Evolutionary conservation across 2,113 vertebrate species (phyloP).

Genomic region (Diadophis punctatus): DNA sequence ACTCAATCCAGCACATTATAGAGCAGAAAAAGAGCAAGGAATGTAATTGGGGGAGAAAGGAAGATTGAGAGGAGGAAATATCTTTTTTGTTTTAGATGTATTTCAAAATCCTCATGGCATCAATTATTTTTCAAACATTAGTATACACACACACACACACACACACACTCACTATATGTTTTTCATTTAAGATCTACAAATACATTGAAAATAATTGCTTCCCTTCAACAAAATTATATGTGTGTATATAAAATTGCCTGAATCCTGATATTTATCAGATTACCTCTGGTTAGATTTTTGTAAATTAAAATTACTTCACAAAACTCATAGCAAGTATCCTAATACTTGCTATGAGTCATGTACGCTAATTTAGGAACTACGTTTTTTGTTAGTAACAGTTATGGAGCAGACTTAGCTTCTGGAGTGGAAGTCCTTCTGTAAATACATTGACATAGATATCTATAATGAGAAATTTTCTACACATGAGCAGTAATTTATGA

Average conservation of each 20-base stretch:
- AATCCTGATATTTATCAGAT: neutral
- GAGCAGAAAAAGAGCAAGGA: neutral
- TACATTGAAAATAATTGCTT: neutral
- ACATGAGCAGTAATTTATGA: neutral
- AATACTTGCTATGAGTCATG: neutral
- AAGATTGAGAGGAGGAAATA: neutral
- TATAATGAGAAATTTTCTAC: neutral
- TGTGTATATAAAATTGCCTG: neutral
- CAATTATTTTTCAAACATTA: neutral
- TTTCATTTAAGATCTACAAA: neutral
- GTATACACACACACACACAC: too few species aligned
- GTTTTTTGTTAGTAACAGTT: neutral
- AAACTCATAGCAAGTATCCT: too few species aligned
- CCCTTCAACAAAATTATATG: neutral
- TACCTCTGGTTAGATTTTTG: neutral
- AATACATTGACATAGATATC: neutral
- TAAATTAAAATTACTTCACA: neutral
- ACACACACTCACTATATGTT: neutral
- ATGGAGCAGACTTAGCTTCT: neutral
- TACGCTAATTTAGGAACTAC: neutral
- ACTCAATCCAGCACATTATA: neutral
- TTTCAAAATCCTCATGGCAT: neutral
- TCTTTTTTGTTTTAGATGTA: neutral
- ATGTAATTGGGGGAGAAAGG: neutral
- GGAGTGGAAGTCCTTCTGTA: neutral